Evolutionary conservation across 2,113 vertebrate genomes (phyloP).

Genomic region (Antidorcas marsupialis): DNA sequence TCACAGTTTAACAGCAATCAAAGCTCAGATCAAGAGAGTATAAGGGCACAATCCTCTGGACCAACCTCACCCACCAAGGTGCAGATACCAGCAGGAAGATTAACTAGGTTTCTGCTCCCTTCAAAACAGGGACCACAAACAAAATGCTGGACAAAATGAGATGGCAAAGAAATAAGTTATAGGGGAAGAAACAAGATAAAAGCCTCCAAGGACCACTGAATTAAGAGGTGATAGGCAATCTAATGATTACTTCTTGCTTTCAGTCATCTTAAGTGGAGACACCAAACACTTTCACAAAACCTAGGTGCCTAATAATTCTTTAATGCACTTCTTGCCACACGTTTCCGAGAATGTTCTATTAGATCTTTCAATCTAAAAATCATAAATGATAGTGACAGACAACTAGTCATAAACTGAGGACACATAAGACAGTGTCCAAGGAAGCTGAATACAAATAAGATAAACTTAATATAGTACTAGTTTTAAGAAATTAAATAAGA

Average conservation of each 20-base stretch:
- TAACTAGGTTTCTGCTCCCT: neutral
- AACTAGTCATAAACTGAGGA: neutral
- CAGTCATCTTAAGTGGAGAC: neutral
- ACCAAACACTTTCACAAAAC: neutral
- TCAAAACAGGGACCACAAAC: neutral
- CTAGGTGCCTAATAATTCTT: neutral
- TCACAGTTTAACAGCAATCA: too few species aligned
- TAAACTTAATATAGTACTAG: neutral
- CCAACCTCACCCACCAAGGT: neutral
- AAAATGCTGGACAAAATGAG: rapidly evolving
- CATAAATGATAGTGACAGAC: neutral
- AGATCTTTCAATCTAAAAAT: neutral
- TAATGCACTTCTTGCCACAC: neutral
- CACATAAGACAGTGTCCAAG: neutral
- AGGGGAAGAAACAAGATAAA: neutral
- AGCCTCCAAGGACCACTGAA: neutral
- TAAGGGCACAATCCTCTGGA: neutral
- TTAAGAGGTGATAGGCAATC: neutral
- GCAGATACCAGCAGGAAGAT: neutral
- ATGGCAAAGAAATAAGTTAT: neutral
- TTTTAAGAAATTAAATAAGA: neutral
- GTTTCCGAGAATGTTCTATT: neutral
- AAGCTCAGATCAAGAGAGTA: too few species aligned
- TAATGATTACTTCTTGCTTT: neutral
- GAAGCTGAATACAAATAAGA: neutral